Conservation (phyloP, 2,797 vertebrate genomes). For the Urosaurus nigricauda region DNA sequence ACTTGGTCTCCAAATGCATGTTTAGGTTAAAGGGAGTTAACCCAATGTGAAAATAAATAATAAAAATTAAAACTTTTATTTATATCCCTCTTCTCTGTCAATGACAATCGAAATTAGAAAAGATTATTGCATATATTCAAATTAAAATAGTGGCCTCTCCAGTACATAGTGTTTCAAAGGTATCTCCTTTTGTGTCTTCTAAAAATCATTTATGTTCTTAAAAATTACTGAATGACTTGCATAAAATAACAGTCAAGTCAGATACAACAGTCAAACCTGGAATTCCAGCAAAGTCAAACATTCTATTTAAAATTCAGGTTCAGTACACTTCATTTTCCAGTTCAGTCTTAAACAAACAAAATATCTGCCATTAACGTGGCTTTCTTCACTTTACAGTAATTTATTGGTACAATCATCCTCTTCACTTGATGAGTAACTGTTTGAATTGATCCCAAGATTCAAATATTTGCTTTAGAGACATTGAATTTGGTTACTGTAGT, state of each 20-base stretch:
- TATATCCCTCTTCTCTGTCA: no score
- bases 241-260: constrained; percentile 58
- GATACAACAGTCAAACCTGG: constrained; percentile 2
- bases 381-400: constrained; percentile 49
- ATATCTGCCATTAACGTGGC: constrained; percentile 62
- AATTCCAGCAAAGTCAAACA: constrained; percentile 44
- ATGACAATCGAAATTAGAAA: no score
- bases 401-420: constrained; percentile 62
- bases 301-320: constrained; percentile 8
- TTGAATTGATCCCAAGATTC: constrained; percentile 40
- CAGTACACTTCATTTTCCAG: constrained; percentile 28
- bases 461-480: constrained; percentile 50
- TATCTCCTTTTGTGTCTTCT: constrained; percentile 40
- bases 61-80: no score
- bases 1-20: background rate
- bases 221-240: constrained; percentile 60
- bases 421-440: constrained; percentile 46
- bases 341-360: constrained; percentile 28
- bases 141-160: constrained; percentile 20
- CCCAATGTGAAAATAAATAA: background rate
- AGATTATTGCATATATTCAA: background rate
- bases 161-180: constrained; percentile 44
- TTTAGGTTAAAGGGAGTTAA: background rate
- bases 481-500: constrained; percentile 18
- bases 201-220: constrained; percentile 56